Conservation (phyloP, 2,888 invertebrate species). For the Oligia fasciuncula region DNA sequence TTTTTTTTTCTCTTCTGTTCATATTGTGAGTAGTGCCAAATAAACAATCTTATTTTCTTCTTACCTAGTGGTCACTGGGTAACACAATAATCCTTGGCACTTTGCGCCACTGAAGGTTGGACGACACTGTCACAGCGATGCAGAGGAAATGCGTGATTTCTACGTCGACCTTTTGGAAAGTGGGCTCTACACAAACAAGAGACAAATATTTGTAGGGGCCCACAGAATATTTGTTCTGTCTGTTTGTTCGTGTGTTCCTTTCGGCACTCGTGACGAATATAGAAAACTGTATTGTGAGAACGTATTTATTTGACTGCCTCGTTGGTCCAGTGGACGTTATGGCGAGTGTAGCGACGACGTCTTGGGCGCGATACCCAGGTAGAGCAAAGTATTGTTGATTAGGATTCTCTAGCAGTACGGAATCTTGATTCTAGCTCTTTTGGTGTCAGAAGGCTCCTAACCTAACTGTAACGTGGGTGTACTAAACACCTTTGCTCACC, state of each 20-base stretch:
- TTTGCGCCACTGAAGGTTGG: too few species aligned
- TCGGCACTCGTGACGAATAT: conserved; percentile 1
- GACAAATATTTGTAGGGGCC: conserved; percentile 32
- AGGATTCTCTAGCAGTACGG: not conserved
- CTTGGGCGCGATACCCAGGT: not conserved
- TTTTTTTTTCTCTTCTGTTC: not conserved
- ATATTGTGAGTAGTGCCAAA: not conserved
- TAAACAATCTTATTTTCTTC: not conserved
- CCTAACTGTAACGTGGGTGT: not conserved
- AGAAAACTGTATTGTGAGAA: not conserved
- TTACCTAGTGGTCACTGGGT: not conserved
- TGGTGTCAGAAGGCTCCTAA: not conserved
- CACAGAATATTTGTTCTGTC: conserved; percentile 21
- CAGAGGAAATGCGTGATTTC: conserved; percentile 12
- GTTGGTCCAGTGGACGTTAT: not conserved
- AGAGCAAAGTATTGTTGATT: not conserved
- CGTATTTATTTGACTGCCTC: not conserved
- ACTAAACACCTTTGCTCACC: too few species aligned
- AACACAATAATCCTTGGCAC: not conserved
- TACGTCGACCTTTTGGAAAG: conserved; percentile 14
- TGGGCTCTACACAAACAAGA: conserved; percentile 21
- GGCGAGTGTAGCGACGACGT: too few species aligned
- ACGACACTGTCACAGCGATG: not conserved
- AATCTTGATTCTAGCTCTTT: not conserved
- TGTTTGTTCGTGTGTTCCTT: conserved; percentile 22